Evolutionary conservation across 2,797 vertebrate genomes (phyloP).

Genomic region (Otolemur crassicaudatus): DNA sequence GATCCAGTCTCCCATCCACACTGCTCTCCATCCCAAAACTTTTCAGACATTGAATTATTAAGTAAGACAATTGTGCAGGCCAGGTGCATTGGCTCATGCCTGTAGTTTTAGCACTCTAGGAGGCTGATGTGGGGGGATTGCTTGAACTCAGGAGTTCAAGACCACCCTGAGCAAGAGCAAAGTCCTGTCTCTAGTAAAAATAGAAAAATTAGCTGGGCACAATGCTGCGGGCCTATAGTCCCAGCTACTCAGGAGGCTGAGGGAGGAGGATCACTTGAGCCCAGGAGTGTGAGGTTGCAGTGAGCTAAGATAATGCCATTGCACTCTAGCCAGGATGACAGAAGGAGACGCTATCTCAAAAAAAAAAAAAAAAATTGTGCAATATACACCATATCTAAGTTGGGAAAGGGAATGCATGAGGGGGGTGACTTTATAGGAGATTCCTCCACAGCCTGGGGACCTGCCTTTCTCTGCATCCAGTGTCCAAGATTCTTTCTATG

Average conservation of each 20-base stretch:
- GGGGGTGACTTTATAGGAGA: background rate
- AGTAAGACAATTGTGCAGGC: background rate
- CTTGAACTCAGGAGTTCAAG: background rate
- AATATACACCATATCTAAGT: background rate
- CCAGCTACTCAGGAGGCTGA: background rate
- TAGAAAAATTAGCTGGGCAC: background rate
- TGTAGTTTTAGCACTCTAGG: background rate
- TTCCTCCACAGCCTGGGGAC: background rate
- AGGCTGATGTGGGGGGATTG: background rate
- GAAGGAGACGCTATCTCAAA: background rate
- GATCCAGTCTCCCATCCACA: background rate
- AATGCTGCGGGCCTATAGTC: background rate
- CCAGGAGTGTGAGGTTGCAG: background rate
- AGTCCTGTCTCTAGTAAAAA: background rate
- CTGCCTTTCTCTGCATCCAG: background rate
- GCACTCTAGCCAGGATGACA: background rate
- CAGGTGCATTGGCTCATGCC: background rate
- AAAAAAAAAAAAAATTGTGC: background rate
- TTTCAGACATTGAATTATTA: background rate
- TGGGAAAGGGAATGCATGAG: background rate
- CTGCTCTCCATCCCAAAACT: background rate
- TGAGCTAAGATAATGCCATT: background rate
- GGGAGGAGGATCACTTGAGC: background rate
- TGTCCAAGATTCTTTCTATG: background rate
- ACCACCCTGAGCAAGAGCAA: background rate